Percentiles rank a stretch among this genome's conserved stretches.
Evolutionary conservation across 2,888 invertebrate genomes (phyloP).

Genomic region (Marronus borbonicus): DNA sequence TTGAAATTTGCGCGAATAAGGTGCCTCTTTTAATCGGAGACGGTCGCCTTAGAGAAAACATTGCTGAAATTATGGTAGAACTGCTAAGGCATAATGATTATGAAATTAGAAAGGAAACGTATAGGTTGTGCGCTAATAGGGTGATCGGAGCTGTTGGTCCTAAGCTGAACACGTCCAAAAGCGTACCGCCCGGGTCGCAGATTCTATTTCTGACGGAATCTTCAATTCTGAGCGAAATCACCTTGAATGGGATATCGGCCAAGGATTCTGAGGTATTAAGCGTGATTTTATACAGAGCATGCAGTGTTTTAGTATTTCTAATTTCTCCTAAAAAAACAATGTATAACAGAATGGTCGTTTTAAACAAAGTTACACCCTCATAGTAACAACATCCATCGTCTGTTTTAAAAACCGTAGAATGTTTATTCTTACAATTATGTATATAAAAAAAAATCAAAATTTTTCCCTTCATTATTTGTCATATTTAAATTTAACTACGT

Average conservation of each 20-base stretch:
- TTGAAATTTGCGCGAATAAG: slow-evolving; percentile 64
- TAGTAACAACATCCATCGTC: no score
- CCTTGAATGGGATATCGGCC: slow-evolving; percentile 75
- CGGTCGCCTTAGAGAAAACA: slow-evolving; percentile 44
- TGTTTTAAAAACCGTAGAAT: no score
- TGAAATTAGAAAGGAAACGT: slow-evolving; percentile 74
- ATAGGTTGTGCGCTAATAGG: slow-evolving; percentile 72
- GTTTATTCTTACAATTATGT: no score
- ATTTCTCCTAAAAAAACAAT: no score
- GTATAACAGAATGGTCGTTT: no score
- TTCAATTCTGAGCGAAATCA: slow-evolving; percentile 76
- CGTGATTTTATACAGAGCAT: no score
- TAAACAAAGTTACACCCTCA: no score
- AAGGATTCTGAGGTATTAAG: slow-evolving; percentile 66
- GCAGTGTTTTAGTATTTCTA: no score
- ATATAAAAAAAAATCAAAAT: no score
- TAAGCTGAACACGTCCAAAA: slow-evolving; percentile 64
- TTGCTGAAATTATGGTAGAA: slow-evolving; percentile 70
- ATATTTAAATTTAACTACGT: no score
- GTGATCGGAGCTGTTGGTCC: slow-evolving; percentile 74
- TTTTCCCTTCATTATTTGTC: no score
- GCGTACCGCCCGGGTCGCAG: slow-evolving; percentile 69
- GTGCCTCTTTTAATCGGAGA: slow-evolving; percentile 54
- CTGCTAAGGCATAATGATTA: slow-evolving; percentile 75
- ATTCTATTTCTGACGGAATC: slow-evolving; percentile 74